phyloP scores from a whole-genome alignment of 37 sponge, comb jelly and placozoan species.

The Chondrilla cf. caribensis region DNA sequence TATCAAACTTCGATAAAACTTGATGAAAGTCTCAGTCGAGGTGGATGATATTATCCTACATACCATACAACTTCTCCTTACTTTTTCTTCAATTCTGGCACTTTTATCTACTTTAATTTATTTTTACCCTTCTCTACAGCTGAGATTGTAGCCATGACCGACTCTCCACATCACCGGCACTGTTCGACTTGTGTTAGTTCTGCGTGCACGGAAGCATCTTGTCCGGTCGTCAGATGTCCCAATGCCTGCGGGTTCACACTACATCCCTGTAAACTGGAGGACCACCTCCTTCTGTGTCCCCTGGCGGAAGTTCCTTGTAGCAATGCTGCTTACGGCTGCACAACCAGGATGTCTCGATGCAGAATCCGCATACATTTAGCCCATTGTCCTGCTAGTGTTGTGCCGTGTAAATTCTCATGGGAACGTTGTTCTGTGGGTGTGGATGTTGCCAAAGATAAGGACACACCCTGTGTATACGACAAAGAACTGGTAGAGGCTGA shows the following conservation, averaged over 20 bases:
- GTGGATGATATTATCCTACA: too few species aligned
- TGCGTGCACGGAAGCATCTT: not conserved
- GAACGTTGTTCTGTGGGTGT: not conserved
- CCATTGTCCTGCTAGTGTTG: constrained; percentile 56
- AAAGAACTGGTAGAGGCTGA: constrained; percentile 17
- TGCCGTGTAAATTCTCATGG: constrained; percentile 30
- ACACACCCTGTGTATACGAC: constrained; percentile 8
- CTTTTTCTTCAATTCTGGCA: too few species aligned
- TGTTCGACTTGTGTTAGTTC: constrained; percentile 19
- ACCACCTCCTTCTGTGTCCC: constrained; percentile 49
- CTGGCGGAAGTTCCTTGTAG: constrained; percentile 29
- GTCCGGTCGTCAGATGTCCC: constrained; percentile 36
- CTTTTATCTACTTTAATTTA: too few species aligned
- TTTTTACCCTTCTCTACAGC: too few species aligned
- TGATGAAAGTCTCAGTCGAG: too few species aligned
- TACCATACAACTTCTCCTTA: too few species aligned
- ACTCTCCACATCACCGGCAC: constrained; percentile 6
- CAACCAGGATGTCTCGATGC: not conserved
- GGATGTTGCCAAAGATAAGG: not conserved
- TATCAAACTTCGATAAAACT: too few species aligned
- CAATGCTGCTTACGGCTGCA: constrained; percentile 51
- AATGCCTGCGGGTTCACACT: constrained; percentile 44
- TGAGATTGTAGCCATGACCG: too few species aligned
- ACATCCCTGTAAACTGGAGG: constrained; percentile 52
- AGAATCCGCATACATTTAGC: constrained; percentile 32